Evolutionary conservation across 1,140 invertebrate genomes (phyloP), one percentile per base, ranked within the genome.

Genomic region (Venustaconcha ellipsiformis): DNA sequence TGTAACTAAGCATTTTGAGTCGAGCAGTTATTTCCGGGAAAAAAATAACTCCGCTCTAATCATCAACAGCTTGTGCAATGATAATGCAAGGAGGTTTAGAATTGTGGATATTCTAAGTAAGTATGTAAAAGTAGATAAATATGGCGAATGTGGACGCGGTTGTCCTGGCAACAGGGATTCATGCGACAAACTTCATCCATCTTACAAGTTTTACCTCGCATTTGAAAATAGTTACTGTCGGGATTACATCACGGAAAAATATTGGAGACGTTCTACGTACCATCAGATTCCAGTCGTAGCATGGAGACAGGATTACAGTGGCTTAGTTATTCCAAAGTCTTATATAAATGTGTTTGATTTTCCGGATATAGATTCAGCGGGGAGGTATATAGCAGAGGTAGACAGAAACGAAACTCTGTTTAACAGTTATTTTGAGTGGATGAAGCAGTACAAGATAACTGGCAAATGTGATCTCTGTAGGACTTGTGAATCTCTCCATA

Each of bases 301-400:
- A 62, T 63, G 70, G 62, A 63, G 70, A 62, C 66, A 77, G 23
- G 72, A 67, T 67, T 72, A 72, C 55, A 48, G 56, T 14, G 75
- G 72, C 55, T 13, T 72, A 18, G 18, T 77, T 14, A 65, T 70
- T 4, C 69, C 65, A n/a, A 71, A 77, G 58, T 77, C 75, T 55
- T 77, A 77, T 37, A 55, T 77, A 11, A 77, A 77, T 72, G 70
- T 77, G 0, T 77, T 77, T 72, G 75, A 77, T 68, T 77, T 77
- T 63, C 69, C 75, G 26, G 62, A 55, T 23, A 72, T 77, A 62
- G 72, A 77, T 63, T 63, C 68, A 13, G 26, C 72, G 26, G 75
- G 70, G 30, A 66, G 72, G 1, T 37, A 64, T 57, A 77, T 77
- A 70, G 68, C 62, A 55, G 75, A 77, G 37, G 72, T 77, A 12